Conservation (phyloP, 2,797 vertebrate genomes). For the Carduelis carduelis region DNA sequence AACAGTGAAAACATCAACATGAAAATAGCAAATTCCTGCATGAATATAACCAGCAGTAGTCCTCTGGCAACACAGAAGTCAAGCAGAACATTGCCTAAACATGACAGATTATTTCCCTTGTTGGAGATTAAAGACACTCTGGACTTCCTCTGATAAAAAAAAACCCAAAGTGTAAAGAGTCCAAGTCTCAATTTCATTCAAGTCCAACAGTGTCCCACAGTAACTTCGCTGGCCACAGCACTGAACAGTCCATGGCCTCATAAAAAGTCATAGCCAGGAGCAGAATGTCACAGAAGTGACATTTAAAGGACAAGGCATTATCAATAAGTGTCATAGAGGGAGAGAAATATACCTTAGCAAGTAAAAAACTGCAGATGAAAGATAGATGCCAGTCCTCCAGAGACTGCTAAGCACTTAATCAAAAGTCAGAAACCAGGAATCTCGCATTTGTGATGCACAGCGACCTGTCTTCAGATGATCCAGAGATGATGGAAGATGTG, state of each 20-base stretch:
- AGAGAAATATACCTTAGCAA: not conserved
- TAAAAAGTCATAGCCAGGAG: not conserved
- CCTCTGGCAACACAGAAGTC: not conserved
- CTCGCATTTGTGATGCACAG: not conserved
- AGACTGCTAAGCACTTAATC: slow-evolving; percentile 4
- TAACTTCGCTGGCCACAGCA: not conserved
- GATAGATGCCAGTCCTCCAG: not conserved
- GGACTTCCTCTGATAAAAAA: not conserved
- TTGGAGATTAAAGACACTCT: not conserved
- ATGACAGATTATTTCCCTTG: not conserved
- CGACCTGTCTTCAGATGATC: not conserved
- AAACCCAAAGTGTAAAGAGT: not conserved
- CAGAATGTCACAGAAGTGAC: not conserved
- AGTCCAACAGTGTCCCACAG: not conserved
- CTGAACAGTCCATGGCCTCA: not conserved
- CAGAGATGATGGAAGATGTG: not conserved
- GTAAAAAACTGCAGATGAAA: slow-evolving; percentile 13
- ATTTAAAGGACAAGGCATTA: not conserved
- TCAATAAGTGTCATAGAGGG: not conserved
- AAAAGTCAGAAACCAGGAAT: not conserved
- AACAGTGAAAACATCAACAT: not conserved
- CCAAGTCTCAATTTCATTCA: not conserved
- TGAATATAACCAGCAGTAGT: not conserved
- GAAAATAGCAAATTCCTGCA: not conserved
- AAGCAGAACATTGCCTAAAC: not conserved